These are phyloP conservation scores for Silurus glanis DNA, from an alignment of 2,113 vertebrate species.

Conservation along the genomic window DNA sequence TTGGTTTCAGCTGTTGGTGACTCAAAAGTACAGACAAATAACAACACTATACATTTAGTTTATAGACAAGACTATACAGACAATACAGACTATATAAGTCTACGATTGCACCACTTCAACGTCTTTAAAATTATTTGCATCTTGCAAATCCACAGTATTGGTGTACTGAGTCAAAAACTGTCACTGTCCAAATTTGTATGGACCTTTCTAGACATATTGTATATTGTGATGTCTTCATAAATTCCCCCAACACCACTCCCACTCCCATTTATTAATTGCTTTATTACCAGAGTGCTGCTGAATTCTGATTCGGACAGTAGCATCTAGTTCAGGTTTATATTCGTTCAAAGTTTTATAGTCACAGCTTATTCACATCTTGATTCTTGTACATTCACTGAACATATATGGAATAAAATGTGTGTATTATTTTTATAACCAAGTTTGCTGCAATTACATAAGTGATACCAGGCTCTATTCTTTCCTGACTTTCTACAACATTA, in stretches of 20 bases:
- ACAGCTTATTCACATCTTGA: not conserved
- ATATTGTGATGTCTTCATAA: not conserved
- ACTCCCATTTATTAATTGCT: not conserved
- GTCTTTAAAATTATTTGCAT: too few relatives aligned
- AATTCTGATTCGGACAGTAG: not conserved
- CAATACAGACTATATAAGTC: too few relatives aligned
- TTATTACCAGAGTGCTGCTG: not conserved
- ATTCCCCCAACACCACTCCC: not conserved
- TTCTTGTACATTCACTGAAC: not conserved
- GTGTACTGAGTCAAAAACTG: too few relatives aligned
- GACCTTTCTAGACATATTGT: not conserved
- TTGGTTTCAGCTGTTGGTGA: too few relatives aligned
- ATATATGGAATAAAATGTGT: not conserved
- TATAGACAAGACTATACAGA: too few relatives aligned
- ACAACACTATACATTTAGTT: too few relatives aligned
- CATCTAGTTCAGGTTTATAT: not conserved
- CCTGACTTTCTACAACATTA: not conserved
- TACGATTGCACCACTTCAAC: too few relatives aligned
- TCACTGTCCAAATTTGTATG: too few relatives aligned
- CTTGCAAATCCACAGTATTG: too few relatives aligned
- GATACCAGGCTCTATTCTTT: not conserved
- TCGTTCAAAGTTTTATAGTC: not conserved
- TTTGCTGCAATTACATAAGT: not conserved
- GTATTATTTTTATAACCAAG: not conserved
- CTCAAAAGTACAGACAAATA: too few relatives aligned